phyloP scores from a whole-genome alignment of 2,797 vertebrate species.

The Hirundo rustica region DNA sequence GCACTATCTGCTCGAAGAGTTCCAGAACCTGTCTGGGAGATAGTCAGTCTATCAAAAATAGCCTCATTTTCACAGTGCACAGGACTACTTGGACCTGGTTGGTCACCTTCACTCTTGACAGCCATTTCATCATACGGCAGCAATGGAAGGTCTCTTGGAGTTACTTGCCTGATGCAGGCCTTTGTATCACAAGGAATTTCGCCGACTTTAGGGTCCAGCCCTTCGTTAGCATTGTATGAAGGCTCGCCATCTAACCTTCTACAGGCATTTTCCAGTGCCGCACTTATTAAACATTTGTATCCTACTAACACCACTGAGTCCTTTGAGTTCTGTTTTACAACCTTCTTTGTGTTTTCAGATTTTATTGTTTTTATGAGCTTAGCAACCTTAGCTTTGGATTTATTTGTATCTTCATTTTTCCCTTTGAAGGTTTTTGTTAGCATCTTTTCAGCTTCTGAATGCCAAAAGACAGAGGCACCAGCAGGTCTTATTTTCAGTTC shows the following conservation, averaged over 20 bases:
- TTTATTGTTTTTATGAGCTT: slow-evolving; percentile 94
- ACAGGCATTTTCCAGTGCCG: slow-evolving; percentile 78
- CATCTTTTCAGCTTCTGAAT: slow-evolving; percentile 84
- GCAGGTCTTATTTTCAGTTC: slow-evolving; percentile 80
- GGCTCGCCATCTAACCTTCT: slow-evolving; percentile 82
- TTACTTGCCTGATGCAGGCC: slow-evolving; percentile 74
- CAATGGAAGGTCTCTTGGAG: slow-evolving; percentile 74
- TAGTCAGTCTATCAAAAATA: slow-evolving; percentile 75
- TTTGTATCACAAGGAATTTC: slow-evolving; percentile 77
- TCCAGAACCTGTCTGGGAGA: slow-evolving; percentile 84
- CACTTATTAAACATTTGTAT: slow-evolving; percentile 93
- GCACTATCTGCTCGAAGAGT: slow-evolving; percentile 68
- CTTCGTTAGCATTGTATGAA: slow-evolving; percentile 79
- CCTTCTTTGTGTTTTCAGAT: slow-evolving; percentile 91
- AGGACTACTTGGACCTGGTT: slow-evolving; percentile 60
- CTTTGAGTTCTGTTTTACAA: slow-evolving; percentile 91
- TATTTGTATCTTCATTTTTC: slow-evolving; percentile 81
- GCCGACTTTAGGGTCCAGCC: slow-evolving; percentile 73
- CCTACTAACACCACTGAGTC: slow-evolving; percentile 95
- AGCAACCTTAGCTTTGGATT: slow-evolving; percentile 93
- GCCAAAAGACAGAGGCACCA: slow-evolving; percentile 78
- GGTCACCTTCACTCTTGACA: slow-evolving; percentile 69
- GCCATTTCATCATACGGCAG: slow-evolving; percentile 74
- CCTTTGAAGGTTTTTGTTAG: slow-evolving; percentile 78
- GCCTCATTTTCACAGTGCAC: slow-evolving; percentile 74